Evolutionary conservation across 2,888 invertebrate species (phyloP).

Genomic region (Apomyelois bistriatella): DNA sequence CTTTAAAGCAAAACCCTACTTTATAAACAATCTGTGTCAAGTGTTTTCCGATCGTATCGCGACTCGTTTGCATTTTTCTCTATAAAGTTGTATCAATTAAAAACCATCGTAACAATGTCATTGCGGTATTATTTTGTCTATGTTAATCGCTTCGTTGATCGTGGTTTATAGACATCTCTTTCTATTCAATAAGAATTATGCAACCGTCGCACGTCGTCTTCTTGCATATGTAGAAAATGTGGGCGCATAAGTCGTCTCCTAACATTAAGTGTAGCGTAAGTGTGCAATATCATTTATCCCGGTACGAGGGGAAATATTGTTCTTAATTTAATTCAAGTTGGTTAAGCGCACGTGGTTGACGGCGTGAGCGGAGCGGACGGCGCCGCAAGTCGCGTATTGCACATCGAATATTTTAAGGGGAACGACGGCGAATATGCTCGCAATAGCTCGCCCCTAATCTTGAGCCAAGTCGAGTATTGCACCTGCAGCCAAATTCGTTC

Average conservation of each 20-base stretch:
- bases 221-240: conserved; percentile 62
- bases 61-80: conserved; percentile 58
- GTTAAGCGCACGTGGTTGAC: conserved; percentile 57
- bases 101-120: conserved; percentile 38
- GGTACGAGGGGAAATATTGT: conserved; percentile 74
- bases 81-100: conserved; percentile 57
- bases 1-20: conserved; percentile 55
- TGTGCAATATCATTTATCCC: conserved; percentile 74
- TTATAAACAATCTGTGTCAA: conserved; percentile 68
- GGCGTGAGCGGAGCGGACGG: conserved; percentile 39
- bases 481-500: conserved; percentile 79
- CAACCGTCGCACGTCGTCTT: conserved; percentile 36
- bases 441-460: conserved; percentile 75
- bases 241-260: conserved; percentile 66
- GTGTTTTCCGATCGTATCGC: conserved; percentile 59
- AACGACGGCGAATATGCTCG: conserved; percentile 66
- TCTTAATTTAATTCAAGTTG: conserved; percentile 77
- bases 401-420: conserved; percentile 72
- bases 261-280: conserved; percentile 67
- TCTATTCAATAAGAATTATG: conserved; percentile 36
- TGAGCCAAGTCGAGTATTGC: conserved; percentile 77
- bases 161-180: conserved; percentile 38
- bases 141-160: conserved; percentile 43
- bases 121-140: conserved; percentile 40
- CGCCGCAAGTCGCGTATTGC: conserved; percentile 68